Evolutionary conservation across 2,888 invertebrate genomes (phyloP).

Genomic region (Caprella mutica): DNA sequence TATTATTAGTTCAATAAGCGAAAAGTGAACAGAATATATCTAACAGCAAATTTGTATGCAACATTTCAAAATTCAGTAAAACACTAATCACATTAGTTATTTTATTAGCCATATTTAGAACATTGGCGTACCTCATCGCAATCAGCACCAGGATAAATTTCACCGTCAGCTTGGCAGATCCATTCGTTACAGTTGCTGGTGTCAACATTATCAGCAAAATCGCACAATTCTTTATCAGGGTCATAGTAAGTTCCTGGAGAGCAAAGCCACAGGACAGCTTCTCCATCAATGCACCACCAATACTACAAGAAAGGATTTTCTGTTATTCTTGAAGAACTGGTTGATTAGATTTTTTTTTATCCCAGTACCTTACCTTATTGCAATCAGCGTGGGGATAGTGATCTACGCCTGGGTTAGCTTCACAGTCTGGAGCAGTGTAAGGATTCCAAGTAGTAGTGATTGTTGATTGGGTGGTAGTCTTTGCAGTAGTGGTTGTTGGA

Average conservation of each 20-base stretch:
- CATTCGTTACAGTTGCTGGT: constrained; percentile 18
- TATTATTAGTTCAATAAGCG: too few species aligned
- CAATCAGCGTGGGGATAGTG: constrained; percentile 22
- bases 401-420: not conserved
- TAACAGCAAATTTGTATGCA: too few species aligned
- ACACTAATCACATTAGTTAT: not conserved
- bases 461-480: not conserved
- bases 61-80: too few species aligned
- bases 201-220: constrained; percentile 22
- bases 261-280: constrained; percentile 14
- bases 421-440: constrained; percentile 10
- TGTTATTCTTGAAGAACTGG: not conserved
- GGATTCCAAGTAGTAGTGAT: constrained; percentile 9
- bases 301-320: constrained; percentile 6
- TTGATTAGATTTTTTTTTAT: not conserved
- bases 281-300: constrained; percentile 19
- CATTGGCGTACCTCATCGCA: constrained; percentile 17
- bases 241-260: constrained; percentile 20
- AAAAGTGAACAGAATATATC: too few species aligned
- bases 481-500: not conserved
- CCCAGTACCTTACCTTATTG: constrained; percentile 17
- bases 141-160: constrained; percentile 8
- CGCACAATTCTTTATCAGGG: constrained; percentile 1
- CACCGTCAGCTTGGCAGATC: constrained; percentile 23
- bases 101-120: not conserved